Percentiles rank a stretch among this genome's conserved stretches.
phyloP scores from a whole-genome alignment of 2,888 invertebrate genomes.

The Drosophila lutescens region DNA sequence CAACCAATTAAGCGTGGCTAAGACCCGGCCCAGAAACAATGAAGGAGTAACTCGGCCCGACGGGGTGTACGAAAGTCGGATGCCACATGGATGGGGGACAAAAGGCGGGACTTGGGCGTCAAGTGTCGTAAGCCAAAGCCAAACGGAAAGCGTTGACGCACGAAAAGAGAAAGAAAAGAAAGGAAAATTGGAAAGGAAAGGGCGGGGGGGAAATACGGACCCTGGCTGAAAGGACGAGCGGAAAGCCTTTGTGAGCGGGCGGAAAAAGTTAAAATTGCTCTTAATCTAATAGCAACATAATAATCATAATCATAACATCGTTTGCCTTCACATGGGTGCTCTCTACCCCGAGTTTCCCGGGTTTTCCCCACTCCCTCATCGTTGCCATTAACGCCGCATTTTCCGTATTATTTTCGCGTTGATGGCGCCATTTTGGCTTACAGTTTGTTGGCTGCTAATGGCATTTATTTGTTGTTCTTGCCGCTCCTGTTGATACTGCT shows the following conservation, averaged over 20 bases:
- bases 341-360: neutral
- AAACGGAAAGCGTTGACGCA: constrained; percentile 65
- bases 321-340: constrained; percentile 64
- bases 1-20: constrained; percentile 79
- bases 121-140: constrained; percentile 77
- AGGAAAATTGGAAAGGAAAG: constrained; percentile 35
- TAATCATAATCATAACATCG: constrained; percentile 81
- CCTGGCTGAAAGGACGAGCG: neutral
- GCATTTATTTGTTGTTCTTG: constrained; percentile 63
- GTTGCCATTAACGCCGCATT: constrained; percentile 74
- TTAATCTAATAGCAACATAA: constrained; percentile 83
- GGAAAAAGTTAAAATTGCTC: constrained; percentile 75
- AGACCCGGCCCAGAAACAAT: constrained; percentile 63
- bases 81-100: neutral
- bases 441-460: constrained; percentile 73
- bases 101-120: constrained; percentile 52
- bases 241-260: constrained; percentile 29
- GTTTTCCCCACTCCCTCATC: constrained; percentile 7
- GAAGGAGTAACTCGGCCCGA: constrained; percentile 37
- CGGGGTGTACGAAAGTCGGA: constrained; percentile 15
- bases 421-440: constrained; percentile 74
- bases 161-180: constrained; percentile 48
- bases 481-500: constrained; percentile 31
- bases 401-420: constrained; percentile 76
- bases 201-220: constrained; percentile 8